phyloP scores from a whole-genome alignment of 2,888 invertebrate genomes.

The Willowsia nigromaculata region DNA sequence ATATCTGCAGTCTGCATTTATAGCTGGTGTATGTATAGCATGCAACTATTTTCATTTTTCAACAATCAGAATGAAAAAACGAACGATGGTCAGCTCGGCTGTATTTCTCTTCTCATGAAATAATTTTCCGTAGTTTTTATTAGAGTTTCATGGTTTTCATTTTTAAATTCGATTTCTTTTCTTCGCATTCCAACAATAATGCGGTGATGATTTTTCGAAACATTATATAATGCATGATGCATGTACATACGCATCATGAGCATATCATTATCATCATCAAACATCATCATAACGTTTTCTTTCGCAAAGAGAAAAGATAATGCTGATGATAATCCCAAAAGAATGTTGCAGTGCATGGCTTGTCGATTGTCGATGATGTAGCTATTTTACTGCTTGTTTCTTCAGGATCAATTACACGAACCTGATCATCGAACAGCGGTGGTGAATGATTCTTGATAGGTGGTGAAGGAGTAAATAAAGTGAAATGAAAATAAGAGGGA shows the following conservation, averaged over 20 bases:
- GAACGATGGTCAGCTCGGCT: neutral
- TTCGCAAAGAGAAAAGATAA: conserved; percentile 4
- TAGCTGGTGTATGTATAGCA: neutral
- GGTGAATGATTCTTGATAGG: conserved; percentile 4
- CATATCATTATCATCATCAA: conserved; percentile 12
- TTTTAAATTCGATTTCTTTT: conserved; percentile 21
- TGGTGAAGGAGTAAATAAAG: conserved; percentile 31
- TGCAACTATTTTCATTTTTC: neutral
- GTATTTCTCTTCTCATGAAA: neutral
- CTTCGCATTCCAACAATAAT: conserved; percentile 15
- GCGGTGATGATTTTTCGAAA: neutral
- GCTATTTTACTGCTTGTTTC: conserved; percentile 69
- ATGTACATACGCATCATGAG: neutral
- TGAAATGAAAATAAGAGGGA: conserved; percentile 16
- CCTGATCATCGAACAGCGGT: conserved; percentile 35
- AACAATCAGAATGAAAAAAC: neutral
- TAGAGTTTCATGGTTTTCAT: conserved; percentile 1
- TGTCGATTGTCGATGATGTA: conserved; percentile 29
- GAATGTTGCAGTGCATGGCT: conserved; percentile 24
- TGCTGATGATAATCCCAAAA: conserved; percentile 4
- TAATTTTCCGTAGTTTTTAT: conserved; percentile 4
- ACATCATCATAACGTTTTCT: neutral
- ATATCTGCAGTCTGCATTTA: neutral
- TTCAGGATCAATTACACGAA: conserved; percentile 65
- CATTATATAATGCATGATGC: neutral